These are phyloP conservation scores for Orthosia cruda DNA, from an alignment of 2,888 invertebrate species.

Conservation along the genomic window DNA sequence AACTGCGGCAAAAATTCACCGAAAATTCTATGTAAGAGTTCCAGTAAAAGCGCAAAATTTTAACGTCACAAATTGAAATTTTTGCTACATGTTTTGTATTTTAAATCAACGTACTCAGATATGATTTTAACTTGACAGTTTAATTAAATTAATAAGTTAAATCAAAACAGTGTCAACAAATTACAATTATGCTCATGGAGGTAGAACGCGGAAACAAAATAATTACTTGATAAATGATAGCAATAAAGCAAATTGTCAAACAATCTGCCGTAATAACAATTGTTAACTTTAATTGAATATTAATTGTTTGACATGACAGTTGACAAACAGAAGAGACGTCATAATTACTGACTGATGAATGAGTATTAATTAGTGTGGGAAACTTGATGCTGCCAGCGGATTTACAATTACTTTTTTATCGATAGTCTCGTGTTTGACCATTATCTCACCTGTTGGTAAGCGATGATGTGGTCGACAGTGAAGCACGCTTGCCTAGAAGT, in stretches of 20 bases:
- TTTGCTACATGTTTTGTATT: neutral
- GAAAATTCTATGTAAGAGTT: conserved; percentile 3
- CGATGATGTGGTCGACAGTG: no score
- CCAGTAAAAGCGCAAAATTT: conserved; percentile 9
- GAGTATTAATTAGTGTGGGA: no score
- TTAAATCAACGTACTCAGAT: conserved; percentile 2
- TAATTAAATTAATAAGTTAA: conserved; percentile 34
- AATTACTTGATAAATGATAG: conserved; percentile 51
- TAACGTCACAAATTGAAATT: neutral
- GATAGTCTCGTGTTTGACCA: no score
- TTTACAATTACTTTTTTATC: no score
- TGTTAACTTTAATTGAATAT: conserved; percentile 49
- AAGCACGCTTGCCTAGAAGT: no score
- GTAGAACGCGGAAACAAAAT: conserved; percentile 40
- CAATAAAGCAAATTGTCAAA: conserved; percentile 45
- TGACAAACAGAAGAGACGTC: conserved; percentile 25
- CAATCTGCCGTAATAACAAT: conserved; percentile 32
- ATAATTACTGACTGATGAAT: no score
- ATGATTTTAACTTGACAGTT: conserved; percentile 15
- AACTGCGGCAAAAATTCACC: conserved; percentile 30
- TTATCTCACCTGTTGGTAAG: no score
- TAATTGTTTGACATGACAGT: conserved; percentile 39
- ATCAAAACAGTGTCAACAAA: conserved; percentile 45
- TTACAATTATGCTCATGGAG: conserved; percentile 33
- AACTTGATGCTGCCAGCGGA: no score